Conservation (phyloP, 2,888 invertebrate genomes). For the Eumerus sabulonum region DNA sequence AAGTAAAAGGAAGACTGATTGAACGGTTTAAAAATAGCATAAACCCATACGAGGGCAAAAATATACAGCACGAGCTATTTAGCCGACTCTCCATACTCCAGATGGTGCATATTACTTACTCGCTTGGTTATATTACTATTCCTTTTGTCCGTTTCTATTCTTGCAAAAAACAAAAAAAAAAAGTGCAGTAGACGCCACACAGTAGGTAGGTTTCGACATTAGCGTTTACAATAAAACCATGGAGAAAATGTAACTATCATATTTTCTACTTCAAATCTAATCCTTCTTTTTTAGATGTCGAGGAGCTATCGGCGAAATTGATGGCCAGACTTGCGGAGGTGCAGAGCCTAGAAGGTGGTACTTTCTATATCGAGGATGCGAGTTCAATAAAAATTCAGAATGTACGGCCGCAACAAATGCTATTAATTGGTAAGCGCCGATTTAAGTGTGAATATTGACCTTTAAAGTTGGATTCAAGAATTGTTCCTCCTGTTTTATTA, state of each 20-base stretch:
- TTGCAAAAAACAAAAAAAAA: conserved; percentile 7
- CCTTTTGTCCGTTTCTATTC: conserved; percentile 2
- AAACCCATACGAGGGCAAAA: conserved; percentile 48
- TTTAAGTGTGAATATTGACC: conserved; percentile 40
- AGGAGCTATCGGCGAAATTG: conserved; percentile 79
- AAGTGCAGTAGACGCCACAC: too few species aligned
- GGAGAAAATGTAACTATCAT: too few species aligned
- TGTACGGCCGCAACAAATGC: conserved; percentile 77
- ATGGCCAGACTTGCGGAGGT: conserved; percentile 79
- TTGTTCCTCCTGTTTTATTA: too few species aligned
- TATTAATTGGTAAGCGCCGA: conserved; percentile 78
- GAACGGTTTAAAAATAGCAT: conserved; percentile 49
- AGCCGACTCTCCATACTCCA: conserved; percentile 57
- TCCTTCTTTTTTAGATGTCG: conserved; percentile 79
- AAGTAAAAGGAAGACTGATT: conserved; percentile 43
- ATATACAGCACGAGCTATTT: conserved; percentile 60
- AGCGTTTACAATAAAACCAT: too few species aligned
- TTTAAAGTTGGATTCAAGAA: too few species aligned
- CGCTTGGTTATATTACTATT: conserved; percentile 2
- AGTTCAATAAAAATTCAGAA: conserved; percentile 76
- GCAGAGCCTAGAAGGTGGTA: conserved; percentile 78
- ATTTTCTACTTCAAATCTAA: too few species aligned
- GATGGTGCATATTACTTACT: conserved; percentile 61
- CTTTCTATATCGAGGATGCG: conserved; percentile 78
- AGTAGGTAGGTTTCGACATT: too few species aligned